A percentile compares a stretch with the other conserved stretches of the same genome.
Conservation (phyloP, 2,797 vertebrate genomes). For the Muscicapa comitata region DNA sequence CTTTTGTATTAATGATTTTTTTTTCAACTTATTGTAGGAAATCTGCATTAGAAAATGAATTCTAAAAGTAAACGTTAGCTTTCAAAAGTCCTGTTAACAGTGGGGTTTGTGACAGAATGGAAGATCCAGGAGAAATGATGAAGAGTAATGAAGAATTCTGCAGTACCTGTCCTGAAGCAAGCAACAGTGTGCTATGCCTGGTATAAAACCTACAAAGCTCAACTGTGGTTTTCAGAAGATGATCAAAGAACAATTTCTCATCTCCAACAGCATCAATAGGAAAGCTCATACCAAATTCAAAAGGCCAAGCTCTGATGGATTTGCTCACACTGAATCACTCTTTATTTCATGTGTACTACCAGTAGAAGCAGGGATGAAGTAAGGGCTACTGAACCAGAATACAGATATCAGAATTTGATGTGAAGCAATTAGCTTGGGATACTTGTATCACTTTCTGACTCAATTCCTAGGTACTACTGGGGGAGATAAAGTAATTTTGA, state of each 20-base stretch:
- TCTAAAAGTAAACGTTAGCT: neutral
- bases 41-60: neutral
- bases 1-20: neutral
- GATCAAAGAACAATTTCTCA: constrained; percentile 22
- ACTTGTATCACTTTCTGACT: neutral
- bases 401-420: neutral
- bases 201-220: neutral
- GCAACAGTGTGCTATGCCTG: neutral
- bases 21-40: neutral
- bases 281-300: constrained; percentile 26
- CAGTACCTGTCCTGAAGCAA: neutral
- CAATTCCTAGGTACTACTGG: neutral
- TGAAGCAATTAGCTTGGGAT: neutral
- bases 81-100: neutral
- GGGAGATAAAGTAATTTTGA: neutral
- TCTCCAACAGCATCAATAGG: neutral
- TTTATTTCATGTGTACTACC: neutral
- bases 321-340: neutral
- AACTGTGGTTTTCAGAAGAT: neutral
- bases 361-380: neutral
- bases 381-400: constrained; percentile 17
- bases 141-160: neutral
- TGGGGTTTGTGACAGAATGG: neutral
- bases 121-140: neutral
- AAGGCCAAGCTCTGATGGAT: neutral